A percentile compares a stretch with the other conserved stretches of the same genome.
phyloP scores from a whole-genome alignment of 2,113 vertebrate genomes.

The Balaenoptera acutorostrata region DNA sequence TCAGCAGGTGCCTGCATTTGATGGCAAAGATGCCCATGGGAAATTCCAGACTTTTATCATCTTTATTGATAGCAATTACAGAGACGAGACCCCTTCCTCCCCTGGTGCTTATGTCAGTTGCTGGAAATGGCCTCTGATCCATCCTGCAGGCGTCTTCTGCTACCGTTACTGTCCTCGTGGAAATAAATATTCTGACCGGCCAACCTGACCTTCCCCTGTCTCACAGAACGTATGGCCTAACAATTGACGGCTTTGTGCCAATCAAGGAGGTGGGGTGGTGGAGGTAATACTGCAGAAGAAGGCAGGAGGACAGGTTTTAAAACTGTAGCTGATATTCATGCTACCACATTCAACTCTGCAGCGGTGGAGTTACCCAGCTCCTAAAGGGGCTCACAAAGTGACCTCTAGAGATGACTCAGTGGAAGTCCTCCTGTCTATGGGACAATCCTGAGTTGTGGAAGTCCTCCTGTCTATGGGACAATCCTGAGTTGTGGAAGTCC shows the following conservation, averaged over 20 bases:
- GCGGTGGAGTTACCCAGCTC: neutral
- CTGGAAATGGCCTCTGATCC: neutral
- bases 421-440: neutral
- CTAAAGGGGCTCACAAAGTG: neutral
- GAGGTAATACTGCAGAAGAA: neutral
- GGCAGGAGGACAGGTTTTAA: neutral
- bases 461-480: neutral
- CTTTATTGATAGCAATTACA: neutral
- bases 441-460: neutral
- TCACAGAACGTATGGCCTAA: neutral
- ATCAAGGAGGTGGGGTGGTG: accelerated
- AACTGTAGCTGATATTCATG: neutral
- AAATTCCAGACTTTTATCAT: neutral
- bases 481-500: neutral
- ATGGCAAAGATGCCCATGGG: neutral
- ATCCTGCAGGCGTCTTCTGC: neutral
- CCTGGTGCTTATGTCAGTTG: neutral
- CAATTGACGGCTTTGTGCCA: neutral
- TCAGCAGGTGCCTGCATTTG: neutral
- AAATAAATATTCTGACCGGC: neutral
- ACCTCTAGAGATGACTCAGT: neutral
- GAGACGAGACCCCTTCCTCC: neutral
- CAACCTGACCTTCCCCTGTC: neutral
- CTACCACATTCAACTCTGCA: neutral
- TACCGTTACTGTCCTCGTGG: neutral